phyloP scores from a whole-genome alignment of 2,888 invertebrate genomes.

The Nomada ferruginata region DNA sequence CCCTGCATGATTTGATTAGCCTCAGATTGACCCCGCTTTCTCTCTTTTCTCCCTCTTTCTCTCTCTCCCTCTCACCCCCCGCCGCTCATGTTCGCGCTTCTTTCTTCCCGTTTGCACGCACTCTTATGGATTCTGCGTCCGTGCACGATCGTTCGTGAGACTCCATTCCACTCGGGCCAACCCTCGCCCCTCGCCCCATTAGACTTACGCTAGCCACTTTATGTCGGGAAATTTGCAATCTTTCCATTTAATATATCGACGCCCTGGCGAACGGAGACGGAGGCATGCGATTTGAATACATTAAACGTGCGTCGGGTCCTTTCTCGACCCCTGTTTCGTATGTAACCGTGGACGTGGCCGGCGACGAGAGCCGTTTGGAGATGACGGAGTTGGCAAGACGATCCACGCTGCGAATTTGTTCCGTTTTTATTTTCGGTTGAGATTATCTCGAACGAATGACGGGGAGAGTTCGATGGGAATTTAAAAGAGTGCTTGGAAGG shows the following conservation, averaged over 20 bases:
- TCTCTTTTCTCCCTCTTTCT: conserved; percentile 19
- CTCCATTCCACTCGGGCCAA: conserved; percentile 73
- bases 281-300: conserved; percentile 82
- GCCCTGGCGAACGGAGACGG: conserved; percentile 67
- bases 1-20: conserved; percentile 84
- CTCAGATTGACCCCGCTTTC: conserved; percentile 83
- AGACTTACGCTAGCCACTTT: conserved; percentile 82
- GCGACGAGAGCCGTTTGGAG: not conserved
- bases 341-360: conserved; percentile 29
- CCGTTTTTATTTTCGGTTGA: too few species aligned
- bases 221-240: conserved; percentile 84
- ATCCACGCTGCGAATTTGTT: too few species aligned
- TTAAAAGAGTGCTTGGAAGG: too few species aligned
- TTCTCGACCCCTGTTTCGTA: conserved; percentile 65
- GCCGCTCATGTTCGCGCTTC: conserved; percentile 4
- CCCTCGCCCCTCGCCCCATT: conserved; percentile 79
- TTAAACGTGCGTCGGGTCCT: conserved; percentile 72
- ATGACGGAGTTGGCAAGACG: too few species aligned
- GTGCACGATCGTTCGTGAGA: conserved; percentile 73
- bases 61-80: conserved; percentile 12
- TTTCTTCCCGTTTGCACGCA: not conserved
- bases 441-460: too few species aligned
- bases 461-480: too few species aligned
- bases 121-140: conserved; percentile 17
- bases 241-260: conserved; percentile 84